Percentiles rank a stretch among this genome's conserved stretches.
Conservation (phyloP, 2,888 invertebrate species). For the Spisula solida region DNA sequence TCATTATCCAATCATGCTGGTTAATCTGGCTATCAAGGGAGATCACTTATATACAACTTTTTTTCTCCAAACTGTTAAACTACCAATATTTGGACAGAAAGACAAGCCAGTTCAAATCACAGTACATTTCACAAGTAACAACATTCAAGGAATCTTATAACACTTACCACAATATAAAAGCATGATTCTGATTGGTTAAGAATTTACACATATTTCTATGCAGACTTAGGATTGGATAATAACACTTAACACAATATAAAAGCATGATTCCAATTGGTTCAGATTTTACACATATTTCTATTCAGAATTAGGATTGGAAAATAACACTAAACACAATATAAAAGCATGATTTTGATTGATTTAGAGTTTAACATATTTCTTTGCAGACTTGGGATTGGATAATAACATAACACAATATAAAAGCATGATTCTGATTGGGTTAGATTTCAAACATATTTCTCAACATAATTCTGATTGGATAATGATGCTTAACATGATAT, state of each 20-base stretch:
- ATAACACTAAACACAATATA: not conserved
- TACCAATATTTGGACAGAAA: constrained; percentile 17
- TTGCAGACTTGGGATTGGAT: not conserved
- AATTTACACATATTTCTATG: not conserved
- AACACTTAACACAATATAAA: not conserved
- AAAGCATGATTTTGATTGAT: too few relatives aligned
- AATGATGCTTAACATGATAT: not conserved
- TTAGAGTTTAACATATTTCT: too few relatives aligned
- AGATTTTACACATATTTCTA: not conserved
- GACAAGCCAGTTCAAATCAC: not conserved
- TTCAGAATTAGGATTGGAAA: not conserved
- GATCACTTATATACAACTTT: not conserved
- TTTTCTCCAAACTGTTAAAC: not conserved
- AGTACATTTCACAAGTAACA: constrained; percentile 18
- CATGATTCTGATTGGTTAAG: not conserved
- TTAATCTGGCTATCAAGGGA: too few relatives aligned
- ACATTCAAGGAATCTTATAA: not conserved
- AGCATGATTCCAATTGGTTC: not conserved
- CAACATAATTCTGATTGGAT: not conserved
- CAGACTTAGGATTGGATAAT: not conserved
- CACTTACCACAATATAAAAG: not conserved
- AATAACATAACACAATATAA: not conserved
- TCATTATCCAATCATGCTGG: too few relatives aligned
- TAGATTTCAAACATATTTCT: too few relatives aligned
- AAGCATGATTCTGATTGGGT: too few relatives aligned